These are phyloP conservation scores for Achroia grisella DNA, from an alignment of 1,140 invertebrate genomes.

Conservation along the genomic window DNA sequence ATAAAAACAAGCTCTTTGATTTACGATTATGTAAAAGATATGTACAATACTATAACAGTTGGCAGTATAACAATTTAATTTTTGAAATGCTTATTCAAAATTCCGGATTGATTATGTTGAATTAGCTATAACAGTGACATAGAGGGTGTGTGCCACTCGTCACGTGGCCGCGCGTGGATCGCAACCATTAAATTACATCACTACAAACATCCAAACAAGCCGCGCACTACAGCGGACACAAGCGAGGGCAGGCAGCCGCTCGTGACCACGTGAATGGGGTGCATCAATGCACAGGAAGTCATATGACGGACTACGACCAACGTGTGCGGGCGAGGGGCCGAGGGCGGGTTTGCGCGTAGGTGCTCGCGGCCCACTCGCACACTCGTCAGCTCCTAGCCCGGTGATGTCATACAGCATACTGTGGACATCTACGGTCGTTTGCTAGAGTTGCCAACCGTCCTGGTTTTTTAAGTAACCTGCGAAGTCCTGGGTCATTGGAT, in stretches of 20 bases:
- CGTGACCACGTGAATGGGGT: slow-evolving; percentile 48
- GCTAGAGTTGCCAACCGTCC: too few relatives aligned
- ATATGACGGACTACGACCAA: slow-evolving; percentile 12
- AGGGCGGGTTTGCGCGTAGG: slow-evolving; percentile 26
- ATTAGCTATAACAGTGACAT: too few relatives aligned
- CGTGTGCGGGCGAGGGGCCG: slow-evolving; percentile 56
- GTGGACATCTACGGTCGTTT: too few relatives aligned
- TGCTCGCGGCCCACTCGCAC: background rate
- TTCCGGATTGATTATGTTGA: too few relatives aligned
- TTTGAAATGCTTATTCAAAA: too few relatives aligned
- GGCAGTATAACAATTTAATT: too few relatives aligned
- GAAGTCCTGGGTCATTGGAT: too few relatives aligned
- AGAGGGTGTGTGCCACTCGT: too few relatives aligned
- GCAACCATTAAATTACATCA: slow-evolving; percentile 1
- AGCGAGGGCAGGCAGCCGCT: slow-evolving; percentile 24
- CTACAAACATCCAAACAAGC: slow-evolving; percentile 1
- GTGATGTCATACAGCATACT: slow-evolving; percentile 1
- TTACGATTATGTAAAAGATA: too few relatives aligned
- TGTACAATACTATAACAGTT: too few relatives aligned
- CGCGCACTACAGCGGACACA: slow-evolving; percentile 17
- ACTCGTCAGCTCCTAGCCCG: background rate
- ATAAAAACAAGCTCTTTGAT: too few relatives aligned
- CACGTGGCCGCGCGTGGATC: background rate
- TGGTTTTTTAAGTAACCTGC: too few relatives aligned
- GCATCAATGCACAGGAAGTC: slow-evolving; percentile 45